Evolutionary conservation across 2,888 invertebrate species (phyloP), one percentile per base, ranked within the genome.

Genomic region (Phyllotreta cruciferae): DNA sequence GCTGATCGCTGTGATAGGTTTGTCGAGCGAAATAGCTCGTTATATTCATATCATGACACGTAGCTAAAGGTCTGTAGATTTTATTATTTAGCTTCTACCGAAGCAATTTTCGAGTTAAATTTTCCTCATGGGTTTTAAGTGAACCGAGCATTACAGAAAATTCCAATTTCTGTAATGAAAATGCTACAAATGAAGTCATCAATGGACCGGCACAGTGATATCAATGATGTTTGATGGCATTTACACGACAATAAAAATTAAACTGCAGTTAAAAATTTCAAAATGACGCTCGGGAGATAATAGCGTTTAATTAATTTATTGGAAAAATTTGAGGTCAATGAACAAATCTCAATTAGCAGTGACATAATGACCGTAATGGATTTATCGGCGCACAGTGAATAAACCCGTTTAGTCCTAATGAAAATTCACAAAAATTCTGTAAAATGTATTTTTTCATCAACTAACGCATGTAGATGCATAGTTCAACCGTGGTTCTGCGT

Each of bases 221-320:
- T 56, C 57, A 66, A 70, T 63, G 60, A 56, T 56, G 58, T 67
- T 69, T 70, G 60, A 69, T 68, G 62, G 60, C 57, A 66, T 70
- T n/a, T 68, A 70, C 66, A 65, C 60, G 54, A 63, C 67, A 66
- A 70, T 70, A 71, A 68, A 62, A 71, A 69, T 71, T 70, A 70
- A 65, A 62, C 57, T 44, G 52, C 68, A 65, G 63, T 67, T 70
- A 60, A 57, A 62, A 66, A 64, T 57, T 66, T 60, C 60, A 38
- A 62, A 64, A 54, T 55, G 39, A 41, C 41, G 34, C 52, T 56
- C 53, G 56, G 60, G 62, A 66, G 62, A 67, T 62, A 57, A 60
- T 62, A 53, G 61, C 50, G 52, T 58, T 58, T 63, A 61, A 61
- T 61, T 61, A 63, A 63, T 66, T 62, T 60, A 66, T 66, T 56